A percentile compares a stretch with the other conserved stretches of the same genome.
These are phyloP conservation scores for Poeciliopsis paucimaculata DNA, from an alignment of 2,797 vertebrate genomes.

Conservation along the genomic window DNA sequence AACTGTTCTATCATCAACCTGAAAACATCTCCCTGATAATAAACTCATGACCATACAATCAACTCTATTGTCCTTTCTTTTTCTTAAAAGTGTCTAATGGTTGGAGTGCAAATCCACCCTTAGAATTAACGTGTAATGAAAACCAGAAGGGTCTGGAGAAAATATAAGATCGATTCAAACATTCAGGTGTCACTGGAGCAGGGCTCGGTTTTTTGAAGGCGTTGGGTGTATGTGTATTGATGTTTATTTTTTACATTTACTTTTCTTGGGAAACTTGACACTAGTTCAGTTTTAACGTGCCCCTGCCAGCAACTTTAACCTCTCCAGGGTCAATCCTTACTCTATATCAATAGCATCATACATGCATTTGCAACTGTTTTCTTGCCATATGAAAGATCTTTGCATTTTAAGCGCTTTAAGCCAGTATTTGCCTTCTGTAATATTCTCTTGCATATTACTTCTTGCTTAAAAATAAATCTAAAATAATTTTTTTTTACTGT, in stretches of 20 bases:
- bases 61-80: not conserved
- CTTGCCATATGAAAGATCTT: slow-evolving; percentile 19
- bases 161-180: slow-evolving; percentile 43
- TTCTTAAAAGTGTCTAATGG: not conserved
- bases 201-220: slow-evolving; percentile 33
- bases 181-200: slow-evolving; percentile 35
- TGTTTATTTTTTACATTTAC: slow-evolving; percentile 39
- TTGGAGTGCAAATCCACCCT: not conserved
- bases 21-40: not conserved
- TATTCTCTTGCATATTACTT: slow-evolving; percentile 17
- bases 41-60: not conserved
- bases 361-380: slow-evolving; percentile 50
- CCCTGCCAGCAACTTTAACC: slow-evolving; percentile 55
- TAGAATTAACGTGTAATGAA: not conserved
- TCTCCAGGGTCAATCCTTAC: slow-evolving; percentile 41
- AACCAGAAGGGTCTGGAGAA: slow-evolving; percentile 15
- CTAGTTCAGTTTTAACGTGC: slow-evolving; percentile 55
- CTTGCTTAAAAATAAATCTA: slow-evolving; percentile 16
- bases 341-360: slow-evolving; percentile 47
- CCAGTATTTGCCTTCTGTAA: slow-evolving; percentile 11
- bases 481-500: not conserved
- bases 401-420: slow-evolving; percentile 36
- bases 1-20: not conserved
- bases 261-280: slow-evolving; percentile 49
- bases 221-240: slow-evolving; percentile 40